These are phyloP conservation scores for Sebastes vulpes DNA, from an alignment of 2,797 vertebrate species.

Conservation along the genomic window DNA sequence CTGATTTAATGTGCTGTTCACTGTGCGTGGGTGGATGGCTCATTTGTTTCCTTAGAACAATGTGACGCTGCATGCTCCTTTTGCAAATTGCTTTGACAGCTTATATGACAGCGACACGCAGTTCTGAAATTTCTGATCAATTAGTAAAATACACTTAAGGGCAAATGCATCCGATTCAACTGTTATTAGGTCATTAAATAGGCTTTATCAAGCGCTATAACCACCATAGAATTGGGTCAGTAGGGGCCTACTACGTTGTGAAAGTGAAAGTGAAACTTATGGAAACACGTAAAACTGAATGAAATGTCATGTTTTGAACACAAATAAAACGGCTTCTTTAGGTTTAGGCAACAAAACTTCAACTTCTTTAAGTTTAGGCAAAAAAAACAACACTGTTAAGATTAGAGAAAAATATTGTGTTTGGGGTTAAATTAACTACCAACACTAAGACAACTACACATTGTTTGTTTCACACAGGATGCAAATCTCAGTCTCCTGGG, in stretches of 20 bases:
- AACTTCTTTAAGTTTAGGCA: too few relatives aligned
- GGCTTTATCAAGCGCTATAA: not conserved
- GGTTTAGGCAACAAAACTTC: too few relatives aligned
- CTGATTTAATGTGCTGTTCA: constrained; percentile 48
- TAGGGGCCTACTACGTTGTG: not conserved
- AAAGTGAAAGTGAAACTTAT: not conserved
- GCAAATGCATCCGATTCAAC: not conserved
- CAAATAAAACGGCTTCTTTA: not conserved
- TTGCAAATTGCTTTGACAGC: constrained; percentile 35
- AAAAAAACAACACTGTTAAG: too few relatives aligned
- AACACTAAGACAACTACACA: not conserved
- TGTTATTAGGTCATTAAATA: not conserved
- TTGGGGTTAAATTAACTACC: not conserved
- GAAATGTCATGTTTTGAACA: not conserved
- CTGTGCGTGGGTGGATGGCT: constrained; percentile 33
- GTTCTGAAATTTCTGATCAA: constrained; percentile 28
- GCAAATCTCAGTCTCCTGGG: too few relatives aligned
- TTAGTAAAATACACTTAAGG: constrained; percentile 32
- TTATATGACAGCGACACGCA: constrained; percentile 6
- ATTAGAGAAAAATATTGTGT: not conserved
- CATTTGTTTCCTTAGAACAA: constrained; percentile 52
- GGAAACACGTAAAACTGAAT: not conserved
- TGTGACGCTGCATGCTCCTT: constrained; percentile 22
- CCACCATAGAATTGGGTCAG: not conserved
- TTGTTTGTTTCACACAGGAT: too few relatives aligned